Evolutionary conservation across 2,113 vertebrate genomes (phyloP), one percentile per base, ranked within the genome.

Genomic region (Rissa tridactyla): DNA sequence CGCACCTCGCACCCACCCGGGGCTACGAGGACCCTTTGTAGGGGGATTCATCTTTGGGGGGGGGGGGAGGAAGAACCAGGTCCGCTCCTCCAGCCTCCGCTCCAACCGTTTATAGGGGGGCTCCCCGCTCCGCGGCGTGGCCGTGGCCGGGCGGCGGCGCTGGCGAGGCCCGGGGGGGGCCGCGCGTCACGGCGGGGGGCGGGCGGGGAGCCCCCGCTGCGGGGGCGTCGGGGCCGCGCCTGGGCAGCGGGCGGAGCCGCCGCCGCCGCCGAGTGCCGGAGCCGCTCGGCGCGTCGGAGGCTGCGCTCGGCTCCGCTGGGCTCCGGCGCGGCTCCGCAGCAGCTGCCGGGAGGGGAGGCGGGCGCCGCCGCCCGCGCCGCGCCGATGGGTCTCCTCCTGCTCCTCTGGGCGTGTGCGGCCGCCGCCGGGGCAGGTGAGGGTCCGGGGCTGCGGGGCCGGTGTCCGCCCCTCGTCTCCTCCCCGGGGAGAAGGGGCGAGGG

Each of bases 351-450:
- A 70, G 66, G 66, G 51, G 36, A 72, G 78, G 88, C 78, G 70
- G 85, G 66, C 95, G 91, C 71, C 64, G 65, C 70, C 88, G 52
- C 70, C 83, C 95, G 75, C 83, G 95, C 92, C 42, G 97, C 96
- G 97, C 96, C 76, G 81, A 98, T 98, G 99, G 98, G 98, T 98
- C 95, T 98, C 95, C 95, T 98, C 90, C 95, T 98, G 96, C 96
- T 98, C 95, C 94, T 98, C 66, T 98, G 98, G 84, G 98, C 98
- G 55, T 96, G 98, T 70, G 97, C 98, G 92, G 97, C 98, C 94
- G 94, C 98, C 64, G 96, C 98, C 88, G 97, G 98, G 97, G 96
- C 99, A 98, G 98, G 99, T 99, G 94, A 97, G 98, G 44, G 46
- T 17, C 55, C 3, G 68, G 17, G 70, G 58, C 26, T 46, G 47